Percentiles rank a stretch among this genome's conserved stretches.
Conservation (phyloP, 1,140 invertebrate species). For the Amphibalanus amphitrite region DNA sequence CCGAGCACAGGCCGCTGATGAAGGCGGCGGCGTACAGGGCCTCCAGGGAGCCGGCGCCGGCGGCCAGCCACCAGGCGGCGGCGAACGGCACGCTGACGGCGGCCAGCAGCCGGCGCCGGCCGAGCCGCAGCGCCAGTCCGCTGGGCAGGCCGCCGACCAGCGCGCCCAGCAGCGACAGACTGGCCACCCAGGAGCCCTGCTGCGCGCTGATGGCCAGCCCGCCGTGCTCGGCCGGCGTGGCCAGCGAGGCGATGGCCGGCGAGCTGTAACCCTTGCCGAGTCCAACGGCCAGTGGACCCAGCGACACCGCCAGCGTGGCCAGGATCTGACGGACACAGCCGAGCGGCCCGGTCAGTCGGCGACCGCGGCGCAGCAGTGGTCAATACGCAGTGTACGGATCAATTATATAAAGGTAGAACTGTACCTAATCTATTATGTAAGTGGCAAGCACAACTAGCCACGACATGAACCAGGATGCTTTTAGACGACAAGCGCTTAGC, state of each 20-base stretch:
- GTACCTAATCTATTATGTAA: no score
- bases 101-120: conserved; percentile 45
- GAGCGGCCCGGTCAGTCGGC: no score
- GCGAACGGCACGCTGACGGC: conserved; percentile 50
- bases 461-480: no score
- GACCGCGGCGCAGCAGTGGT: no score
- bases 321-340: conserved; percentile 40
- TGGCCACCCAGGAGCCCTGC: conserved; percentile 63
- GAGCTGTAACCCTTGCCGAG: conserved; percentile 67
- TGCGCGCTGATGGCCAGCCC: conserved; percentile 39
- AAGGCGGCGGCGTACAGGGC: conserved; percentile 59
- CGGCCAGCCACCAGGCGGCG: conserved; percentile 52
- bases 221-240: conserved; percentile 16
- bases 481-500: no score
- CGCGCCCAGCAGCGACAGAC: conserved; percentile 54
- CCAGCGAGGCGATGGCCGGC: conserved; percentile 58
- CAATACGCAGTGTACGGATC: no score
- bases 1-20: conserved; percentile 57
- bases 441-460: no score
- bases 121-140: conserved; percentile 49
- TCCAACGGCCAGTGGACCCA: conserved; percentile 59
- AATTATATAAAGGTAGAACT: no score
- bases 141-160: conserved; percentile 56
- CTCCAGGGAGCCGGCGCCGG: conserved; percentile 50
- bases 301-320: conserved; percentile 55